A percentile compares a stretch with the other conserved stretches of the same genome.
phyloP scores from a whole-genome alignment of 2,888 invertebrate species.

The Eupithecia abbreviata region DNA sequence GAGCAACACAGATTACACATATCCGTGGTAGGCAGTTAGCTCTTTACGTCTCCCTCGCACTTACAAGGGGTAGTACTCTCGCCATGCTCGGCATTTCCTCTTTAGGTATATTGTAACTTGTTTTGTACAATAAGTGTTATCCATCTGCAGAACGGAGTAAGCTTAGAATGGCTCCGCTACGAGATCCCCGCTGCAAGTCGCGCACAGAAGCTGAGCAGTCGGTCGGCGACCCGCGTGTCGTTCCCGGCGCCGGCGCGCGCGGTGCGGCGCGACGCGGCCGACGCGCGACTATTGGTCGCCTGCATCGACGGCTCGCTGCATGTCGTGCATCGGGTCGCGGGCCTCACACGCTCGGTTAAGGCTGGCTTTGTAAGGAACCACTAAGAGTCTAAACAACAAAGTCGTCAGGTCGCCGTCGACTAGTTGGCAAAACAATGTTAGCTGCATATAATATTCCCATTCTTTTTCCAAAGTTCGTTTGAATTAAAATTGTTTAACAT shows the following conservation, averaged over 20 bases:
- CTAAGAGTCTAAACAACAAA: not conserved
- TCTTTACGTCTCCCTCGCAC: not conserved
- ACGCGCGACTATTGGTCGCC: slow-evolving; percentile 89
- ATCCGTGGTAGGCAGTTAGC: no score
- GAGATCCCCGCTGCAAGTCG: slow-evolving; percentile 87
- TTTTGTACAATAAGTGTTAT: not conserved
- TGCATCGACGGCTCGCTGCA: slow-evolving; percentile 94
- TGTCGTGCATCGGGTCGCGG: slow-evolving; percentile 89
- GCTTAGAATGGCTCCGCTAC: slow-evolving; percentile 87
- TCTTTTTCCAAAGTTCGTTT: no score
- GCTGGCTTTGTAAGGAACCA: slow-evolving; percentile 87
- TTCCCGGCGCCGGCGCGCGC: slow-evolving; percentile 79
- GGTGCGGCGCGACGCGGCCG: slow-evolving; percentile 79
- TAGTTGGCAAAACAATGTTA: no score
- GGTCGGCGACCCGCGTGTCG: slow-evolving; percentile 83
- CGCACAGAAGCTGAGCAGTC: slow-evolving; percentile 70
- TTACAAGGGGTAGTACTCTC: not conserved
- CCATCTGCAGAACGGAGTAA: slow-evolving; percentile 65
- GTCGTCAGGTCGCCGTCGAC: not conserved
- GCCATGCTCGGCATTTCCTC: not conserved
- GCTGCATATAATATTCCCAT: no score
- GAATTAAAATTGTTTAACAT: no score
- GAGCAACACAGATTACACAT: no score
- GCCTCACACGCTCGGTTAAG: slow-evolving; percentile 89
- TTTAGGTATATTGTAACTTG: not conserved